Conservation (phyloP, 2,797 vertebrate genomes). For the Rhadinocentrus ornatus region DNA sequence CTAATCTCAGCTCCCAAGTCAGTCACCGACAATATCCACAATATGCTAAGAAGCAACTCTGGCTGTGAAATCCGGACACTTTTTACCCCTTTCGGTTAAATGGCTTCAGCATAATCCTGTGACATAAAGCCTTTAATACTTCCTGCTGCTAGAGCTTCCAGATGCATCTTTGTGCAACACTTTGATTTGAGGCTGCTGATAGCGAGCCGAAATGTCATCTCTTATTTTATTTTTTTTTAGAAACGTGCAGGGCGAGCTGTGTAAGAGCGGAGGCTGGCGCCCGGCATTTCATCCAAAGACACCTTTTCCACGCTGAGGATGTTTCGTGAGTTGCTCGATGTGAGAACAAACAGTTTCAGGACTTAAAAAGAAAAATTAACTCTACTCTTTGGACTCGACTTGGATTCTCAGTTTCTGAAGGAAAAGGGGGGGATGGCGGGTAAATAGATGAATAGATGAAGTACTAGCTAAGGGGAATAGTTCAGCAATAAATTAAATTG, state of each 20-base stretch:
- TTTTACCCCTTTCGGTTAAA: slow-evolving; percentile 7
- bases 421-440: background rate
- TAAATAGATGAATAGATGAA: slow-evolving; percentile 2
- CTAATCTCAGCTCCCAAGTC: slow-evolving; percentile 26
- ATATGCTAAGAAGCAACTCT: slow-evolving; percentile 13
- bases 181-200: slow-evolving; percentile 29
- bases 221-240: background rate
- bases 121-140: slow-evolving; percentile 47
- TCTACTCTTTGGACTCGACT: background rate
- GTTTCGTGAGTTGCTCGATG: slow-evolving; percentile 2
- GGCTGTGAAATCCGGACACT: slow-evolving; percentile 35
- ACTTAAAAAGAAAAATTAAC: slow-evolving; percentile 14
- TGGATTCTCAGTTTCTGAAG: slow-evolving; percentile 7
- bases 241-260: background rate
- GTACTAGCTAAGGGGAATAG: slow-evolving; percentile 16
- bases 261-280: background rate
- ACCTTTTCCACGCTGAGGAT: slow-evolving; percentile 14
- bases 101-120: slow-evolving; percentile 48
- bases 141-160: slow-evolving; percentile 1
- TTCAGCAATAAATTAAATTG: slow-evolving; percentile 4
- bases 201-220: slow-evolving; percentile 29
- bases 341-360: background rate
- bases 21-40: slow-evolving; percentile 4
- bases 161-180: slow-evolving; percentile 18
- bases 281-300: slow-evolving; percentile 23